These are phyloP conservation scores for Drosophila triauraria DNA, from an alignment of 1,140 invertebrate genomes.

Conservation along the genomic window DNA sequence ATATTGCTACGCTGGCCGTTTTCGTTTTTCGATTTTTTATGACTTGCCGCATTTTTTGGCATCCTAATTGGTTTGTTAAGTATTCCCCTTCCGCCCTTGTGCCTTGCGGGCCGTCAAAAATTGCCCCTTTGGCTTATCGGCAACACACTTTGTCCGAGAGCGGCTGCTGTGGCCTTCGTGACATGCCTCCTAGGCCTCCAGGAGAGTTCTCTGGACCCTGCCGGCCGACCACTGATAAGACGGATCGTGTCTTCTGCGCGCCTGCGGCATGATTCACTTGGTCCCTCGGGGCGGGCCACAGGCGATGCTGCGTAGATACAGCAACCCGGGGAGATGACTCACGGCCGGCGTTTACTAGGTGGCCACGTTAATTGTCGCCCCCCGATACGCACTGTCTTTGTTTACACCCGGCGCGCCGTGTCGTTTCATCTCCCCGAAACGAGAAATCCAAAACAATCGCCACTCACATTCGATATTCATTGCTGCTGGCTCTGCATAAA, in stretches of 20 bases:
- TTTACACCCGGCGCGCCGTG: conserved; percentile 57
- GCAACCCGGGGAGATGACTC: conserved; percentile 38
- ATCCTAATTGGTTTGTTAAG: conserved; percentile 84
- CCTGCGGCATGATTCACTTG: conserved; percentile 65
- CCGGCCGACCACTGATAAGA: conserved; percentile 59
- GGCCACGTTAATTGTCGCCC: conserved; percentile 64
- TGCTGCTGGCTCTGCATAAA: conserved; percentile 63
- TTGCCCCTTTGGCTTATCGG: conserved; percentile 66
- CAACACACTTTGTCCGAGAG: conserved; percentile 71
- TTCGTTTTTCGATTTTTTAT: conserved; percentile 55
- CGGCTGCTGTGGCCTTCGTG: conserved; percentile 42
- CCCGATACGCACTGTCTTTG: conserved; percentile 41
- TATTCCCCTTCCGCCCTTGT: conserved; percentile 39
- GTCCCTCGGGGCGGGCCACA: conserved; percentile 42
- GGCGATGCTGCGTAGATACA: conserved; percentile 47
- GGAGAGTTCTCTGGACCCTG: conserved; percentile 36
- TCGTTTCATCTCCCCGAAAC: conserved; percentile 67
- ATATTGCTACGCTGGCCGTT: conserved; percentile 59
- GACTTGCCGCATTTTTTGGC: conserved; percentile 74
- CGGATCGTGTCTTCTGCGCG: conserved; percentile 53
- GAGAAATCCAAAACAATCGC: conserved; percentile 34
- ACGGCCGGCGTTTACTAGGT: conserved; percentile 54
- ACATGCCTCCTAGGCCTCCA: conserved; percentile 55
- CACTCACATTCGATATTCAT: conserved; percentile 27
- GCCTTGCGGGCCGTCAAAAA: conserved; percentile 53